A percentile compares a stretch with the other conserved stretches of the same genome.
Evolutionary conservation across 2,797 vertebrate genomes (phyloP).

Genomic region (Acanthurus leucopareius): DNA sequence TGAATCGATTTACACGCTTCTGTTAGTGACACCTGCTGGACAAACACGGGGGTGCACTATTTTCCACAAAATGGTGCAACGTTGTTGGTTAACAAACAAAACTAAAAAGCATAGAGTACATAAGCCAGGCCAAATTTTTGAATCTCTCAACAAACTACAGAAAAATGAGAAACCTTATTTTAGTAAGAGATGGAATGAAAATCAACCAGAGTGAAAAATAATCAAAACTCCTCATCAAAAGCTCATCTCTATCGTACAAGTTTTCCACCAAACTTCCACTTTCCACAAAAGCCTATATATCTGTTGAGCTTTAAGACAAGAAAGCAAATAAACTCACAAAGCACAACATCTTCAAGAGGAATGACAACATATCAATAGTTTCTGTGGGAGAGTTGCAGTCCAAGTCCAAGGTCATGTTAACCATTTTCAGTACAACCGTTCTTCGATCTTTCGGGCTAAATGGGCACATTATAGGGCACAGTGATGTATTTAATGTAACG

Average conservation of each 20-base stretch:
- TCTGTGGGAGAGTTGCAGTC: neutral
- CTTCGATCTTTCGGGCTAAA: no score
- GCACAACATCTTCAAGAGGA: neutral
- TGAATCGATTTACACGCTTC: neutral
- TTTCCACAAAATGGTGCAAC: neutral
- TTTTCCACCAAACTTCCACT: neutral
- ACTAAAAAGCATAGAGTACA: neutral
- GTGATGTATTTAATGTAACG: no score
- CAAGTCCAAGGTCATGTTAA: no score
- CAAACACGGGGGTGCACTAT: neutral
- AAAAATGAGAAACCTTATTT: neutral
- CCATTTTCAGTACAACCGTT: no score
- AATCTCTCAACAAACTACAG: neutral
- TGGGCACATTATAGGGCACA: no score
- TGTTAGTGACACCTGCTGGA: slow-evolving; percentile 58
- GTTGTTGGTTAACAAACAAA: neutral
- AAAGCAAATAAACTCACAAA: neutral
- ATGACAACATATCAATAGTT: neutral
- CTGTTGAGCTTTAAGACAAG: neutral
- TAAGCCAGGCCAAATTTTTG: neutral
- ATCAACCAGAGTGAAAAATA: no score
- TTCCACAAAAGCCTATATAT: neutral
- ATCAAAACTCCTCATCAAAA: no score
- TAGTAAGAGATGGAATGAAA: no score
- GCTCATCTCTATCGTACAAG: neutral